These are phyloP conservation scores for Cebidichthys violaceus DNA, from an alignment of 2,113 vertebrate genomes.

Conservation along the genomic window DNA sequence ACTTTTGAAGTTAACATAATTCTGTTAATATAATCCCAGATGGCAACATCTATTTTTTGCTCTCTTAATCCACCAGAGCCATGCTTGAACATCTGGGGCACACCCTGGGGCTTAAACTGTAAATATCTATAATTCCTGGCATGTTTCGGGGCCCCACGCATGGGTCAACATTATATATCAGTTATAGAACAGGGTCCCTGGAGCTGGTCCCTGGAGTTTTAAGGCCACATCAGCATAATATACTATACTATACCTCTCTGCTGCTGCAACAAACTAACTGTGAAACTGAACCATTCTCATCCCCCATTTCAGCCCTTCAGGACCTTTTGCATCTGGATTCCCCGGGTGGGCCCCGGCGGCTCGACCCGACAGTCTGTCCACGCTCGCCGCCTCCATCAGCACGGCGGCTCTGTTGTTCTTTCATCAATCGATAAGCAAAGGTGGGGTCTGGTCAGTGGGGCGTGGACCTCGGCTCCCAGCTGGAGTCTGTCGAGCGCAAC, in stretches of 20 bases:
- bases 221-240: slow-evolving; percentile 11
- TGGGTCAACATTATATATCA: slow-evolving; percentile 5
- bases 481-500: slow-evolving; percentile 71
- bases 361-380: neutral
- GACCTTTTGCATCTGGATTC: neutral
- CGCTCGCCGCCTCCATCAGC: slow-evolving; percentile 23
- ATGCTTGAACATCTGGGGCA: neutral
- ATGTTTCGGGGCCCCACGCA: neutral
- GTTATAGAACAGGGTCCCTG: neutral
- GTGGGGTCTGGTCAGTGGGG: slow-evolving; percentile 72
- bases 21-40: neutral
- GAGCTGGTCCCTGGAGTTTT: neutral
- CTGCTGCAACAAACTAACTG: slow-evolving; percentile 34
- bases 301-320: neutral
- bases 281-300: slow-evolving; percentile 26
- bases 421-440: slow-evolving; percentile 70
- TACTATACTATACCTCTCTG: neutral
- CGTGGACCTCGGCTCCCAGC: slow-evolving; percentile 78
- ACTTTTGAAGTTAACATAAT: neutral
- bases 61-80: neutral
- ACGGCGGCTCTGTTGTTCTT: slow-evolving; percentile 45
- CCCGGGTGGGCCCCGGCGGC: neutral
- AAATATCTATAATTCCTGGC: neutral
- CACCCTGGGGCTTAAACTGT: neutral
- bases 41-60: neutral